Base-by-base conservation (phyloP, 23 tunicate species). In the Ciona savignyi region DNA sequence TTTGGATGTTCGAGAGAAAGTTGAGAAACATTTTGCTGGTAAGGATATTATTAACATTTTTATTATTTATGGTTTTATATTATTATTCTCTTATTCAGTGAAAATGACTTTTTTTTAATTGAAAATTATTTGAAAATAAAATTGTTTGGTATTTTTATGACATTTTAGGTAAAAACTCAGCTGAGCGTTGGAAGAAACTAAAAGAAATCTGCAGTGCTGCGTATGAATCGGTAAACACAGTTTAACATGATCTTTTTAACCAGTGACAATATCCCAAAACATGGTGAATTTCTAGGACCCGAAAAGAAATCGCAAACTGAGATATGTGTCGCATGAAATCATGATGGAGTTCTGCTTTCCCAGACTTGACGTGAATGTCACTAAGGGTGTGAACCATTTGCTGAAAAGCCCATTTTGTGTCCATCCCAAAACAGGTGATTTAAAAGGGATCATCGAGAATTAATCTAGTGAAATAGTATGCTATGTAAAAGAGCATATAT, bases 321-420 rank as follows among this genome's bases (percentile, higher is more conserved):
- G 76, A 29, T 83, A 78, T 62, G 29, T 49, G 11, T 27, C 90
- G 0, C 81, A 49, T 33, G 97, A 91, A 89, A 95, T 95, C 29
- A 88, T 89, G 88, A 72, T 95, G 51, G 88, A 84, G 62, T 88
- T 73, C 62, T 83, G 92, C 66, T 89, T 83, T 77, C 99, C 99
- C 4, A 69, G 99, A 23, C 85, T 95, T 35, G 99, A 95, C 73
- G 90, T 66, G 27, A 95, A 95, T 63, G 99, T 95, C 56, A 85
- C 78, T 60, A 90, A 83, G 60, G 92, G 99, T 3, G 77, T 95
- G 62, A 95, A 95, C 73, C 99, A 95, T 75, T 85, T 95, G 33
- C 85, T 95, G 0, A 95, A 91, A 84, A 91, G 97, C 76, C 97
- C 97, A 32, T 91, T 91, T 80, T 91, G 84, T 67, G 83, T 91